These are phyloP conservation scores for Rhinoderma darwinii DNA, from an alignment of 2,113 vertebrate species.

Conservation along the genomic window DNA sequence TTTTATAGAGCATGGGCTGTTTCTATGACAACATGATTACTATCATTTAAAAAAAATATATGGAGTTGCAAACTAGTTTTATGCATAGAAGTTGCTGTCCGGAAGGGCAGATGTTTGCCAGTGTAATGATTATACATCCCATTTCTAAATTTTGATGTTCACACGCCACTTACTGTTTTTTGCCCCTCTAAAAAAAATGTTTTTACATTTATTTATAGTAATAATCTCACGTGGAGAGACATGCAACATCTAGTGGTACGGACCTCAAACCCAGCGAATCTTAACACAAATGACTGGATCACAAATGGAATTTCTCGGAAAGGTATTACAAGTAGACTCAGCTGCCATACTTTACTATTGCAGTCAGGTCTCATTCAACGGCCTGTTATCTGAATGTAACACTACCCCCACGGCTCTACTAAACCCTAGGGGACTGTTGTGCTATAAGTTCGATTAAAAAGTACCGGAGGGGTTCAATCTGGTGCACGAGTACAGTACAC, in stretches of 20 bases:
- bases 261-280: conserved; percentile 90
- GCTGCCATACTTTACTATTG: not conserved
- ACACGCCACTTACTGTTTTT: not conserved
- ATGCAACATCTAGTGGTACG: conserved; percentile 97
- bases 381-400: not conserved
- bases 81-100: not conserved
- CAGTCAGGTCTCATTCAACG: not conserved
- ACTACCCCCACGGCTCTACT: too few relatives aligned
- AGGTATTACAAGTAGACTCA: conserved; percentile 73
- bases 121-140: too few relatives aligned
- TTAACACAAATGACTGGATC: conserved; percentile 90
- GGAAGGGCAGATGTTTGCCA: not conserved
- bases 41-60: not conserved
- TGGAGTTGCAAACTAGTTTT: not conserved
- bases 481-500: too few relatives aligned
- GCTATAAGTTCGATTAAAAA: not conserved
- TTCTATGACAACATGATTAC: conserved; percentile 17
- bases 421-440: not conserved
- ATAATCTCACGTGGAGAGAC: conserved; percentile 96
- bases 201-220: conserved; percentile 70
- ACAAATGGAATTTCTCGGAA: conserved; percentile 94
- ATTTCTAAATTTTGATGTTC: not conserved
- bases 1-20: not conserved
- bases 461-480: not conserved
- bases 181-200: not conserved